Percentiles rank a stretch among this genome's conserved stretches.
Conservation (phyloP, 2,888 invertebrate genomes). For the Pyrochroa serraticornis region DNA sequence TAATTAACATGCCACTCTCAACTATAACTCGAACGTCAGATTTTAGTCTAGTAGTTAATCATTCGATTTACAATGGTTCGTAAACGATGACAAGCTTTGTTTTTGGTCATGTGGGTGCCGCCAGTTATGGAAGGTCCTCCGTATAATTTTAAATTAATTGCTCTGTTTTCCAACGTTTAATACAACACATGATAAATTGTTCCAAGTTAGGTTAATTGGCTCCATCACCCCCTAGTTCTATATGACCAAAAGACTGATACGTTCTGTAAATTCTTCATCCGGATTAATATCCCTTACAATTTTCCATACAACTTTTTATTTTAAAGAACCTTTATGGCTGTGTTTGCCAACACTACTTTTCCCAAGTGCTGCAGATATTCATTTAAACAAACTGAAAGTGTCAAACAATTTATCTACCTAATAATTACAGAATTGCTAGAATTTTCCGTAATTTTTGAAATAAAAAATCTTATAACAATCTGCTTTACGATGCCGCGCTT, state of each 20-base stretch:
- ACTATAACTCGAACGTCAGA: constrained; percentile 22
- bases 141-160: constrained; percentile 30
- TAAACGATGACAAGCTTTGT: constrained; percentile 28
- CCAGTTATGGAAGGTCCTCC: constrained; percentile 15
- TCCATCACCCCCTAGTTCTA: background rate
- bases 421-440: no score
- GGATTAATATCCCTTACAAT: no score
- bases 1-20: constrained; percentile 28
- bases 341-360: no score
- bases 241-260: background rate
- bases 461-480: no score
- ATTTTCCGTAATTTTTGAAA: no score
- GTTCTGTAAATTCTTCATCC: background rate
- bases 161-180: constrained; percentile 15
- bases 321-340: no score
- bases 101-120: constrained; percentile 17
- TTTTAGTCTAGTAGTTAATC: constrained; percentile 28
- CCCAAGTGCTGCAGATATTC: no score
- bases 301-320: no score
- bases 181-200: constrained; percentile 25
- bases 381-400: no score
- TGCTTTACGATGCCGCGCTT: no score
- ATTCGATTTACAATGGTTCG: constrained; percentile 24
- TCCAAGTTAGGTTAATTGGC: constrained; percentile 1
- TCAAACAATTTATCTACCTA: no score